A percentile compares a stretch with the other conserved stretches of the same genome.
phyloP scores from a whole-genome alignment of 2,113 vertebrate genomes.

The Poeciliopsis occidentalis region DNA sequence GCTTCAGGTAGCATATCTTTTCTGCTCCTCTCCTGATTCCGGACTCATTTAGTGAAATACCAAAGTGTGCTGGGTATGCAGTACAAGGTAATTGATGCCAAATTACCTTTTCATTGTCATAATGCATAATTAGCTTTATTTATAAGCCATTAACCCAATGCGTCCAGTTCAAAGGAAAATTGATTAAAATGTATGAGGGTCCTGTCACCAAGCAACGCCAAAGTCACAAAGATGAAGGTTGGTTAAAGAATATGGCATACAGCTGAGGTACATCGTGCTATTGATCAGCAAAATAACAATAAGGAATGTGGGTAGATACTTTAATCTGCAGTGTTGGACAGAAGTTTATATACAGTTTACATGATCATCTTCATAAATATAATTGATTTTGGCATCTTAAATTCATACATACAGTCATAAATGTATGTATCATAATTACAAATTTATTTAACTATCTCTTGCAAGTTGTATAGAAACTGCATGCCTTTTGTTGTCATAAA shows the following conservation, averaged over 20 bases:
- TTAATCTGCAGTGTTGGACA: background rate
- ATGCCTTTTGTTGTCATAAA: background rate
- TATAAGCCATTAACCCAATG: conserved; percentile 64
- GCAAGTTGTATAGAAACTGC: background rate
- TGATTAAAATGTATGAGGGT: conserved; percentile 31
- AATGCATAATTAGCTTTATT: conserved; percentile 71
- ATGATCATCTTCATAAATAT: background rate
- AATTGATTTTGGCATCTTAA: background rate
- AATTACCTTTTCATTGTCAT: conserved; percentile 61
- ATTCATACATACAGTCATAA: background rate
- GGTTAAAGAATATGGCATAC: conserved; percentile 11
- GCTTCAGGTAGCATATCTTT: conserved; percentile 45
- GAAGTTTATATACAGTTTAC: background rate
- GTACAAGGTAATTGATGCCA: conserved; percentile 54
- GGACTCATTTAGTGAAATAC: conserved; percentile 39
- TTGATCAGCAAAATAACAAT: conserved; percentile 32
- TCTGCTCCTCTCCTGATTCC: conserved; percentile 8
- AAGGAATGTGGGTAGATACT: conserved; percentile 4
- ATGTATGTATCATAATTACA: background rate
- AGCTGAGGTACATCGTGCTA: conserved; percentile 25
- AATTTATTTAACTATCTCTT: too few species aligned
- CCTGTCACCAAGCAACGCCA: conserved; percentile 23
- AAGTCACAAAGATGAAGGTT: conserved; percentile 49
- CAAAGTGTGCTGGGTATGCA: conserved; percentile 46
- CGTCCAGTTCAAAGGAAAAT: conserved; percentile 33